Evolutionary conservation across 1,140 invertebrate genomes (phyloP).

Genomic region (Paralvinella palmiformis): DNA sequence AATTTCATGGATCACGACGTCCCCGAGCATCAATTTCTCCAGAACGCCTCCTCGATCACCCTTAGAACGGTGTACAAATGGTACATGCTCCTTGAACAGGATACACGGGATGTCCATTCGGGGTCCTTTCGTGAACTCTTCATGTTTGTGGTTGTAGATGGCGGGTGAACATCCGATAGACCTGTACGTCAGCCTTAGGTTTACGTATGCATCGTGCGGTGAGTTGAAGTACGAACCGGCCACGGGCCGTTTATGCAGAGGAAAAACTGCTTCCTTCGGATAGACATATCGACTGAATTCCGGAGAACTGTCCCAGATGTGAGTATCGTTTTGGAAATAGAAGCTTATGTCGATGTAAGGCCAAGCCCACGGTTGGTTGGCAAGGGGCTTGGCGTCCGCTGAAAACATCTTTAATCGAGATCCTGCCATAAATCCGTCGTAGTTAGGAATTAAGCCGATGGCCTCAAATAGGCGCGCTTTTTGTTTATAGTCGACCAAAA

Average conservation of each 20-base stretch:
- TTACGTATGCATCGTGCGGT: neutral
- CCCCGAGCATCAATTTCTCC: neutral
- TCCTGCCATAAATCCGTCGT: neutral
- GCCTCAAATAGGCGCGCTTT: neutral
- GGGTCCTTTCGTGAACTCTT: too few relatives aligned
- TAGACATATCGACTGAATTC: neutral
- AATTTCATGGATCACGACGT: neutral
- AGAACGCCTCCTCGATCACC: neutral
- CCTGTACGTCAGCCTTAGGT: neutral
- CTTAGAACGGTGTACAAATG: too few relatives aligned
- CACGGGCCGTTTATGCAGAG: neutral
- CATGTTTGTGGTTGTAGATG: too few relatives aligned
- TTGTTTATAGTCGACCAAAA: constrained; percentile 7
- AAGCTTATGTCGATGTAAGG: constrained; percentile 4
- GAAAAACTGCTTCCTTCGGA: neutral
- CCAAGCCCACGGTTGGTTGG: neutral
- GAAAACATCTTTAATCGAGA: constrained; percentile 5
- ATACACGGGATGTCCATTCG: too few relatives aligned
- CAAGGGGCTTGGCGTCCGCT: neutral
- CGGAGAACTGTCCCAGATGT: neutral
- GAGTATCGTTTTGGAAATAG: constrained; percentile 1
- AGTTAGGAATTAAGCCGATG: neutral
- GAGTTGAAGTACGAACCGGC: neutral
- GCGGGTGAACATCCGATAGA: too few relatives aligned
- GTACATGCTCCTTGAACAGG: too few relatives aligned